Evolutionary conservation across 2,888 invertebrate species (phyloP), one percentile per base, ranked within the genome.

Genomic region (Tetragonisca angustula): DNA sequence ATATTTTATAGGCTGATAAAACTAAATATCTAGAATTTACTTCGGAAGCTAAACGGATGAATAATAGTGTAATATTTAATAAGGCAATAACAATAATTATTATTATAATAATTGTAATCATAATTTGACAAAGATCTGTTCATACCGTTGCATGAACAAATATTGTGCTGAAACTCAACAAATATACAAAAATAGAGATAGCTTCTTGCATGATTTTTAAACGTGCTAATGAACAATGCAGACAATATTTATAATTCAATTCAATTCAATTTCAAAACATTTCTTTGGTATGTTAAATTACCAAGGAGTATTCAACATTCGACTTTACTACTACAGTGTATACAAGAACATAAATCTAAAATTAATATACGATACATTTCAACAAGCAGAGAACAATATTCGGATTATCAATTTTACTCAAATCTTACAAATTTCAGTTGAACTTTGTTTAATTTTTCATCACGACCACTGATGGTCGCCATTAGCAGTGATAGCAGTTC

Each of bases 1-100:
- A 83, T 89, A 65, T 89, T 84, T 92, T 91, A 71, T 91, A 92
- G 92, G 91, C 83, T 82, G 77, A 87, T 89, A 90, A 81, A 78
- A 84, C 85, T 88, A 89, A 89, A 81, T 87, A 73, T 87, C 54
- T 88, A 88, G 91, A 87, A 81, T 83, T 88, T 56, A 32, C 80
- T 83, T 79, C 52, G 68, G 88, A 87, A 81, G 79, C 79, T 81
- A 89, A 87, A 79, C 70, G 79, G 72, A 64, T 70, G 69, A 36
- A 85, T 68, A 83, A 83, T 83, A 86, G 68, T 79, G 83, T 81
- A 70, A 70, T 85, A 54, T 80, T 79, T 86, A 87, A 84, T 79
- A 72, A 72, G 19, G 13, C 19, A 27, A 27, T 21, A 75, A 81
- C 84, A 77, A 79, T 84, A 88, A 81, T 79, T 62, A 85, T 74